A percentile compares a stretch with the other conserved stretches of the same genome.
Conservation (phyloP, 2,888 invertebrate genomes). For the Busseola fusca region DNA sequence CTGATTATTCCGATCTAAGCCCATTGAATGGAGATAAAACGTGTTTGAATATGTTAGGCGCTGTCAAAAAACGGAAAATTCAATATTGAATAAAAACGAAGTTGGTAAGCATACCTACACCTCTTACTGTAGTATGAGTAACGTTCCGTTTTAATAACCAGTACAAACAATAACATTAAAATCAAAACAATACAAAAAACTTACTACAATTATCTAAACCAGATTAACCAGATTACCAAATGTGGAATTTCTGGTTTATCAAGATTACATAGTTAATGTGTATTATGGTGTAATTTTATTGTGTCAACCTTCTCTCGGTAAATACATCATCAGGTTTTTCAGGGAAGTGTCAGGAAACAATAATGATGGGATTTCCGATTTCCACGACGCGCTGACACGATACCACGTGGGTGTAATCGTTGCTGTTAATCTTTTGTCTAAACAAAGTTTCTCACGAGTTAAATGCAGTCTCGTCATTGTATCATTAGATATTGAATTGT, state of each 20-base stretch:
- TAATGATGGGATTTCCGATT: constrained; percentile 86
- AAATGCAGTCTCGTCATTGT: constrained; percentile 75
- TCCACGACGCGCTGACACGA: constrained; percentile 72
- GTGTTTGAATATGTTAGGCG: constrained; percentile 74
- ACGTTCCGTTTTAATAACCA: constrained; percentile 45
- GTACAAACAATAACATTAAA: constrained; percentile 61
- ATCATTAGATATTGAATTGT: constrained; percentile 54
- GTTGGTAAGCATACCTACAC: constrained; percentile 17
- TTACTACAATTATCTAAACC: constrained; percentile 75
- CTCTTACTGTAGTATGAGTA: constrained; percentile 46
- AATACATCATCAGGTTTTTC: constrained; percentile 72
- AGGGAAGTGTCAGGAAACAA: constrained; percentile 81
- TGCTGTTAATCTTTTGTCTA: constrained; percentile 77
- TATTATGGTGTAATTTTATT: constrained; percentile 78
- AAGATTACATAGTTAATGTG: constrained; percentile 75
- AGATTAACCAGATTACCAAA: constrained; percentile 78
- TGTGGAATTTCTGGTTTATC: constrained; percentile 82
- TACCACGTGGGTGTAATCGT: constrained; percentile 65
- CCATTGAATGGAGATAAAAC: constrained; percentile 84
- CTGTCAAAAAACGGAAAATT: constrained; percentile 67
- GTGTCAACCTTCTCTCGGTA: constrained; percentile 66
- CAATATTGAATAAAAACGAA: constrained; percentile 42
- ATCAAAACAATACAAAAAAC: constrained; percentile 73
- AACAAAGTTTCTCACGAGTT: constrained; percentile 78
- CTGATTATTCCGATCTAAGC: constrained; percentile 85